Conservation (phyloP, 1,140 invertebrate species). For the Drosophila lini region DNA sequence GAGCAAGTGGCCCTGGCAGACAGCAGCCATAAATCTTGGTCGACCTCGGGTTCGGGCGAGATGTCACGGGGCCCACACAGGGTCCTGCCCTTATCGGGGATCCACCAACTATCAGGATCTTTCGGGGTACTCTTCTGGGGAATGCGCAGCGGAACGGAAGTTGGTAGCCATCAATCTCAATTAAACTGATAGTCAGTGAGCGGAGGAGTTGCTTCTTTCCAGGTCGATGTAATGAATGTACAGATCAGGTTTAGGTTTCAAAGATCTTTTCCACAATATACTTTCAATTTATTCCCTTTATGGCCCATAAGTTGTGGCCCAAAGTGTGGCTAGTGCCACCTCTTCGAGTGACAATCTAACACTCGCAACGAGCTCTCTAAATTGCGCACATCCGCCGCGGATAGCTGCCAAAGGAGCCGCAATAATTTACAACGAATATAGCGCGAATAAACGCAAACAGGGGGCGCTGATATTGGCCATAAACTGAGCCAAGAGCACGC, state of each 20-base stretch:
- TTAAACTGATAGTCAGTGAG: constrained; percentile 69
- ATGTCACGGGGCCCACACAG: constrained; percentile 67
- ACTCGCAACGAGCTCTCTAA: constrained; percentile 45
- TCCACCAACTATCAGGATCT: constrained; percentile 54
- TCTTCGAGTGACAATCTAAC: constrained; percentile 61
- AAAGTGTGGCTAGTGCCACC: constrained; percentile 30
- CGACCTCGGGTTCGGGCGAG: constrained; percentile 33
- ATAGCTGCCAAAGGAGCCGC: constrained; percentile 51
- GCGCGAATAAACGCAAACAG: constrained; percentile 72
- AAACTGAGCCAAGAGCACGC: constrained; percentile 77
- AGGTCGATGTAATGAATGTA: not conserved
- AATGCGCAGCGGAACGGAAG: constrained; percentile 68
- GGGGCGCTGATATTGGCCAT: constrained; percentile 61
- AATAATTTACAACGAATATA: constrained; percentile 75
- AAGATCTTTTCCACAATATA: not conserved
- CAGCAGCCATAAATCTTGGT: constrained; percentile 63
- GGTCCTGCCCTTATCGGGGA: constrained; percentile 46
- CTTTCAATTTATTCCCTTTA: constrained; percentile 1
- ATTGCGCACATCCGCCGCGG: constrained; percentile 71
- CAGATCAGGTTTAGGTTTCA: not conserved
- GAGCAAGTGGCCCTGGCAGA: constrained; percentile 41
- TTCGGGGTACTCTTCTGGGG: constrained; percentile 45
- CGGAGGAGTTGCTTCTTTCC: constrained; percentile 4
- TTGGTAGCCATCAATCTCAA: constrained; percentile 74
- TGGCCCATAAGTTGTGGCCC: constrained; percentile 10